Conservation (phyloP, 2,113 vertebrate species). For the Hyla sarda region DNA sequence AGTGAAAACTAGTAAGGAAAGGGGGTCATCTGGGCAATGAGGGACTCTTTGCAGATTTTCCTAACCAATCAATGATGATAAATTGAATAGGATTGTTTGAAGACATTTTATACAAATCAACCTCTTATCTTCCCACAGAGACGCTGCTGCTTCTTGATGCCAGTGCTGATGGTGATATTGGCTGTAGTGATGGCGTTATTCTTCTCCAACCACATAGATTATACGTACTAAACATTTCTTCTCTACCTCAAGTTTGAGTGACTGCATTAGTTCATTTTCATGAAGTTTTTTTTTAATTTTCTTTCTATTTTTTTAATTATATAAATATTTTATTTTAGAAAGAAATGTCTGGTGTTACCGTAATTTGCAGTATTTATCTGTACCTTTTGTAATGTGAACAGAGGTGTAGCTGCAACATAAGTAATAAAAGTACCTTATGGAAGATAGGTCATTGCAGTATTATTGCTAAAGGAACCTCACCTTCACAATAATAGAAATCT, state of each 20-base stretch:
- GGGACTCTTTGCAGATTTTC: too few species aligned
- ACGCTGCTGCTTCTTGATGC: constrained; percentile 64
- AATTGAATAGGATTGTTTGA: too few species aligned
- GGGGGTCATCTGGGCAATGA: too few species aligned
- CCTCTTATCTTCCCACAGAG: constrained; percentile 69
- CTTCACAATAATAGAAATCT: too few species aligned
- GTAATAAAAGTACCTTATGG: neutral
- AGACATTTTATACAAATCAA: too few species aligned
- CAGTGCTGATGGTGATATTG: constrained; percentile 64
- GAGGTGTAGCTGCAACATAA: neutral
- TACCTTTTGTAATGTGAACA: neutral
- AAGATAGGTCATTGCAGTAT: neutral
- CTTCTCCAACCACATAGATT: constrained; percentile 64
- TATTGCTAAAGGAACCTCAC: neutral
- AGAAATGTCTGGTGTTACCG: neutral
- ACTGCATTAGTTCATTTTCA: neutral
- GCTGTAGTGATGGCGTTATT: constrained; percentile 63
- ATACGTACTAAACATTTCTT: constrained; percentile 44
- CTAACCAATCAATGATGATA: too few species aligned
- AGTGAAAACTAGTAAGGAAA: too few species aligned
- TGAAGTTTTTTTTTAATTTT: neutral
- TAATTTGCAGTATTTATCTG: neutral
- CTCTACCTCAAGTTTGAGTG: constrained; percentile 28
- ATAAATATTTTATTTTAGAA: neutral
- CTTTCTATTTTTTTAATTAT: neutral